Evolutionary conservation across 2,888 invertebrate species (phyloP), one percentile per base, ranked within the genome.

Genomic region (Eupithecia vulgata): DNA sequence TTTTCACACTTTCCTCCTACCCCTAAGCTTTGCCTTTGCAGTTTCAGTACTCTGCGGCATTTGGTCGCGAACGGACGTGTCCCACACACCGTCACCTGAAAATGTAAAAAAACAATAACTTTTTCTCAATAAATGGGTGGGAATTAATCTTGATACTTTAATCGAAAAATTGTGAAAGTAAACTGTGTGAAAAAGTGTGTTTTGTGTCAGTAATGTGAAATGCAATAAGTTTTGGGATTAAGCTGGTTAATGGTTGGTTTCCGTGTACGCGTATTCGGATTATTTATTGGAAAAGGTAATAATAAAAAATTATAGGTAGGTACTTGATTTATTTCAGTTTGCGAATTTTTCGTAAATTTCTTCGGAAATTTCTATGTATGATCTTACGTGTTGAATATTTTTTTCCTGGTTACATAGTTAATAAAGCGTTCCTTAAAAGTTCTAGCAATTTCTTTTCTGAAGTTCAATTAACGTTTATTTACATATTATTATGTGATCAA

Each of bases 41-140:
- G 73, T 71, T 76, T 76, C 79, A 89, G 90, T 90, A 77, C 82
- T 81, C 88, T 90, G 90, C 90, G 90, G 88, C 83, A 88, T 79
- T 83, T 72, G 74, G 80, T 78, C 82, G 84, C 77, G 78, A 68
- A 12, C 40, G 65, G 82, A 81, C 85, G 82, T 77, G 40, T 78
- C 25, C 21, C 64, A 35, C 67, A 37, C 6, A 30, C 17, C 21
- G 8, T 40, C 15, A 40, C 62, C 61, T 62, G 57, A 25, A 78
- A 68, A 13, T 68, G 7, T 45, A 48, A 75, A 40, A 72, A 25
- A 71, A 76, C 67, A 73, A 66, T n/a, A 74, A 72, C 61, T 72
- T 75, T 73, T 48, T 57, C 21, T 15, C 21, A 21, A 65, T 34
- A 52, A 37, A 21, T 68, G 62, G 21, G 48, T 21, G 40, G 37